Conservation (phyloP, 2,797 vertebrate species). For the Benthosema pterotum region DNA sequence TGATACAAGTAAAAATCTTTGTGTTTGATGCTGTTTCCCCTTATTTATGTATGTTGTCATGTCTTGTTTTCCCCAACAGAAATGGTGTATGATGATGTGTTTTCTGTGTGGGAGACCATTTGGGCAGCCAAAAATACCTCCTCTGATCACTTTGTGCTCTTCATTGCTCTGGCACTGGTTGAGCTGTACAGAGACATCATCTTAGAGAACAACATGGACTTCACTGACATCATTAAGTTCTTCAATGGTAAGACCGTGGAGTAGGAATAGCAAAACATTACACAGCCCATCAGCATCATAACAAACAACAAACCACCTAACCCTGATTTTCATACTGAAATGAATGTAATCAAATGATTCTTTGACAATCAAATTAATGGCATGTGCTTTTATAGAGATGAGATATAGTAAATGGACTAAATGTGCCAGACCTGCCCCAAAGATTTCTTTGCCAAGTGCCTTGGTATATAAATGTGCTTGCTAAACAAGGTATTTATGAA, state of each 20-base stretch:
- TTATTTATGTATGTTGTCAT: background rate
- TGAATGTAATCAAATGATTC: no score
- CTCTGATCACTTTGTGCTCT: constrained; percentile 94
- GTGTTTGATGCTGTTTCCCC: no score
- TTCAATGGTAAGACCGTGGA: constrained; percentile 88
- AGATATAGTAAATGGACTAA: no score
- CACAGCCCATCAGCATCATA: no score
- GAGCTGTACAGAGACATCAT: constrained; percentile 97
- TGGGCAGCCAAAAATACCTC: constrained; percentile 93
- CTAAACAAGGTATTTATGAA: background rate
- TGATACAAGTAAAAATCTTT: no score
- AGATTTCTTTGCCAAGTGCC: background rate
- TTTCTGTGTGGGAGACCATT: constrained; percentile 96
- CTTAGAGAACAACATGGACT: constrained; percentile 99
- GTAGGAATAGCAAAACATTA: no score
- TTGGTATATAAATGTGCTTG: background rate
- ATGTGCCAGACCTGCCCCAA: no score
- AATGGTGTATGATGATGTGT: constrained; percentile 94
- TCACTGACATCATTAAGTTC: constrained; percentile 99
- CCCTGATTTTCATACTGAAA: no score
- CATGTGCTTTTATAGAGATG: no score
- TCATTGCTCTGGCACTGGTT: constrained; percentile 94
- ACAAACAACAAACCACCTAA: no score
- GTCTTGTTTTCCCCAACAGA: constrained; percentile 72
- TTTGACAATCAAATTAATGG: no score